Evolutionary conservation across 2,113 vertebrate genomes (phyloP).

Genomic region (Amphilophus citrinellus): DNA sequence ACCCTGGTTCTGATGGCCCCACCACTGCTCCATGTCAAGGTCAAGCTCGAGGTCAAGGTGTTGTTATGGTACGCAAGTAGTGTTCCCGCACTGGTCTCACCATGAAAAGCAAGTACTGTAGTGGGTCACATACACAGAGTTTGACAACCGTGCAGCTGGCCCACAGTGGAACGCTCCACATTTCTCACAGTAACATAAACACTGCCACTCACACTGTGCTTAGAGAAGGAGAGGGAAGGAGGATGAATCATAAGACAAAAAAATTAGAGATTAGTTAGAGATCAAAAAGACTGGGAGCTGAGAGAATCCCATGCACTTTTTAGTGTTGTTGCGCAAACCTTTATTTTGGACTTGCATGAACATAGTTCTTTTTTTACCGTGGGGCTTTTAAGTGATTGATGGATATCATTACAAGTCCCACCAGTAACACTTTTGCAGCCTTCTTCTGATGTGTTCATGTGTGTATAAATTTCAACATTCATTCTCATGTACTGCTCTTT

Average conservation of each 20-base stretch:
- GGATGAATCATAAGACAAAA: conserved; percentile 30
- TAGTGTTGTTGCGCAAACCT: conserved; percentile 71
- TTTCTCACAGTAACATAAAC: conserved; percentile 58
- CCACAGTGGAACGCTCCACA: conserved; percentile 41
- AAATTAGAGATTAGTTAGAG: conserved; percentile 52
- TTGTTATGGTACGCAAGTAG: conserved; percentile 40
- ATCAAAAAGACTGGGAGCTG: conserved; percentile 41
- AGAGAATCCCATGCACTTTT: conserved; percentile 66
- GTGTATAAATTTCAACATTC: not conserved
- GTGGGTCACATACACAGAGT: conserved; percentile 29
- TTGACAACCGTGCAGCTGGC: conserved; percentile 43
- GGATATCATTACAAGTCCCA: conserved; percentile 56
- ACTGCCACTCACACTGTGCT: conserved; percentile 51
- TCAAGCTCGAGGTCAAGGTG: conserved; percentile 62
- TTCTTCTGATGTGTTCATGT: conserved; percentile 10
- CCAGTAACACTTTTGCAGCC: conserved; percentile 24
- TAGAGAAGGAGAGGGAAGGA: not conserved
- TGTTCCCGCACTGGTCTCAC: not conserved
- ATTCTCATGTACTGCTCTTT: not conserved
- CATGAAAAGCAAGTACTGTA: conserved; percentile 40
- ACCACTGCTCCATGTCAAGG: conserved; percentile 33
- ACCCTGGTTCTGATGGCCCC: conserved; percentile 41
- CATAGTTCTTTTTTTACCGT: conserved; percentile 51
- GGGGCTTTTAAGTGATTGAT: conserved; percentile 61
- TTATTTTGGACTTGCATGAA: conserved; percentile 69